Evolutionary conservation across 1,140 invertebrate genomes (phyloP).

Genomic region (Ceratosolen fusciceps): DNA sequence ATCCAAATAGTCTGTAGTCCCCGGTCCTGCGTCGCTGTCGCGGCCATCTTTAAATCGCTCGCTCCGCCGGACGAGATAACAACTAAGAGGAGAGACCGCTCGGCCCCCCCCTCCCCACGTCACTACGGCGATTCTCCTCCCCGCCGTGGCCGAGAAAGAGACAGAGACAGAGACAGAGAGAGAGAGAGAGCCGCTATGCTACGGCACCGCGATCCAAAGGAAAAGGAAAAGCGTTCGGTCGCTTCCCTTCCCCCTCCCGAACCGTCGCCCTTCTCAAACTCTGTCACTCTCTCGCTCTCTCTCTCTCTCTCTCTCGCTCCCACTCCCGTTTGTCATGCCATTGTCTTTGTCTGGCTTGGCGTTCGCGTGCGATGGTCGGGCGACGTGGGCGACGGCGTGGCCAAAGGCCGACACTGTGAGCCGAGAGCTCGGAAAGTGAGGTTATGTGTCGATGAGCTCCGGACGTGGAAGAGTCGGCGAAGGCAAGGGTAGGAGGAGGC

Average conservation of each 20-base stretch:
- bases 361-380: not conserved
- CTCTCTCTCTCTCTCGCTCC: too few relatives aligned
- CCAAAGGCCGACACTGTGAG: not conserved
- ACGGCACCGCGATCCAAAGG: not conserved
- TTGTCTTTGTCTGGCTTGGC: too few relatives aligned
- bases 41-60: constrained; percentile 26
- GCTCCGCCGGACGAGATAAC: not conserved
- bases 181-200: too few relatives aligned
- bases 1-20: too few relatives aligned
- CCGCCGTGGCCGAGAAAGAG: too few relatives aligned
- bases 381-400: too few relatives aligned
- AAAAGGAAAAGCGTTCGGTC: not conserved
- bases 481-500: not conserved
- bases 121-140: not conserved
- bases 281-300: too few relatives aligned
- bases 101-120: not conserved
- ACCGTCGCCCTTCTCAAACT: too few relatives aligned
- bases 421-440: constrained; percentile 19
- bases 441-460: constrained; percentile 34
- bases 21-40: not conserved
- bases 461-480: constrained; percentile 5
- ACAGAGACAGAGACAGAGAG: too few relatives aligned
- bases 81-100: not conserved
- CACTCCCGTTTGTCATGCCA: too few relatives aligned
- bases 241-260: not conserved